Evolutionary conservation across 2,113 vertebrate species (phyloP), one percentile per base, ranked within the genome.

Genomic region (Indicator maculatus): DNA sequence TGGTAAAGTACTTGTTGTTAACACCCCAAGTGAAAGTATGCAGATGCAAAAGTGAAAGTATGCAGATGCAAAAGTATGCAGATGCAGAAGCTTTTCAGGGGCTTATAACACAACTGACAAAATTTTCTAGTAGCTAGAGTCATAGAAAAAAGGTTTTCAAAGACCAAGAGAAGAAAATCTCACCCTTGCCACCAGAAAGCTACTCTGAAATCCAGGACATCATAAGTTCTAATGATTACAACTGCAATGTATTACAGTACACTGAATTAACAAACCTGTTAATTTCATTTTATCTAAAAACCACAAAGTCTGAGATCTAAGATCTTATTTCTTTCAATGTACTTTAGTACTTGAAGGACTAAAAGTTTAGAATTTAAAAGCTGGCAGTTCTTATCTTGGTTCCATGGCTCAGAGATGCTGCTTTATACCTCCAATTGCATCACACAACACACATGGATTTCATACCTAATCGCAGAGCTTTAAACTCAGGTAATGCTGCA

Each of bases 401-500:
- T 78, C 23, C 23, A 28, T 7, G 26, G 41, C 56, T 92, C 59
- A 45, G n/a, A 58, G 73, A 53, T 60, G 74, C 45, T 92, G 60
- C 56, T 67, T 28, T 53, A 50, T 39, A 81, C n/a, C 66, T 33
- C 21, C 52, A 80, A 12, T 3, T 65, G 44, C 50, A 58, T 33
- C 80, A 65, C 13, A n/a, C 28, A 83, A 60, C 0, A 9, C 86
- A 93, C 2, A 26, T 26, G 30, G 78, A 39, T 67, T 82, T 55
- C 97, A 55, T 98, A 99, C 99, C 98, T 92, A 99, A 98, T 81
- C 98, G 98, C 5, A 99, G 98, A 69, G 87, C 97, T 97, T 98
- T 99, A 96, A 99, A 98, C 95, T 99, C 99, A 0, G 99, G 98
- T 89, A 99, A 96, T 75, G 98, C 97, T 86, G 98, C 98, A 74